These are phyloP conservation scores for Lasius fuliginosus DNA, from an alignment of 2,888 invertebrate species.

Conservation along the genomic window DNA sequence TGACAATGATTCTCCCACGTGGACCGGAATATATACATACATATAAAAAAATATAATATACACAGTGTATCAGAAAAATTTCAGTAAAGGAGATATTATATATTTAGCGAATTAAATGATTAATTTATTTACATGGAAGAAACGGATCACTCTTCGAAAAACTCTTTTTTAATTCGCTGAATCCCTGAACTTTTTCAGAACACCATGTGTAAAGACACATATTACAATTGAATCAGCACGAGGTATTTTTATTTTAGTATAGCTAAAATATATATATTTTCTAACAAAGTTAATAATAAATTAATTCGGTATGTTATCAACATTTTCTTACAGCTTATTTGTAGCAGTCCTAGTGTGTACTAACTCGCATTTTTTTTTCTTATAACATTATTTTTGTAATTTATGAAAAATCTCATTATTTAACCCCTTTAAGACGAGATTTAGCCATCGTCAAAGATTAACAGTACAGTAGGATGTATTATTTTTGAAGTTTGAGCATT, in stretches of 20 bases:
- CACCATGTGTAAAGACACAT: constrained; percentile 1
- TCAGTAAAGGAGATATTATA: constrained; percentile 30
- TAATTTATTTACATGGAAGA: constrained; percentile 18
- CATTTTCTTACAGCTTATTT: constrained; percentile 32
- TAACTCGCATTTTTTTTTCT: background rate
- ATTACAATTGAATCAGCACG: background rate
- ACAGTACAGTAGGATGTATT: background rate
- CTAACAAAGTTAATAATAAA: constrained; percentile 25
- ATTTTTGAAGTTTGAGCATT: background rate
- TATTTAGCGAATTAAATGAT: constrained; percentile 33
- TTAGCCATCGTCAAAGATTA: background rate
- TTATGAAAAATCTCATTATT: constrained; percentile 1
- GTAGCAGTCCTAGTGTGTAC: background rate
- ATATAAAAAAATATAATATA: constrained; percentile 67
- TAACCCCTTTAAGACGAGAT: background rate
- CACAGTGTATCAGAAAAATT: constrained; percentile 19
- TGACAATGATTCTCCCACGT: background rate
- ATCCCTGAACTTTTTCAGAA: constrained; percentile 9
- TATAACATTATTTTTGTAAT: constrained; percentile 5
- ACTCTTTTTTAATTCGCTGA: constrained; percentile 6
- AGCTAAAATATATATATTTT: constrained; percentile 10
- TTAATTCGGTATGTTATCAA: constrained; percentile 24
- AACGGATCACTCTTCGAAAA: constrained; percentile 15
- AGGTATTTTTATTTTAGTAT: constrained; percentile 34
- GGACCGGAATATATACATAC: background rate